Conservation (phyloP, 2,797 vertebrate species). For the Sarcophilus harrisii region DNA sequence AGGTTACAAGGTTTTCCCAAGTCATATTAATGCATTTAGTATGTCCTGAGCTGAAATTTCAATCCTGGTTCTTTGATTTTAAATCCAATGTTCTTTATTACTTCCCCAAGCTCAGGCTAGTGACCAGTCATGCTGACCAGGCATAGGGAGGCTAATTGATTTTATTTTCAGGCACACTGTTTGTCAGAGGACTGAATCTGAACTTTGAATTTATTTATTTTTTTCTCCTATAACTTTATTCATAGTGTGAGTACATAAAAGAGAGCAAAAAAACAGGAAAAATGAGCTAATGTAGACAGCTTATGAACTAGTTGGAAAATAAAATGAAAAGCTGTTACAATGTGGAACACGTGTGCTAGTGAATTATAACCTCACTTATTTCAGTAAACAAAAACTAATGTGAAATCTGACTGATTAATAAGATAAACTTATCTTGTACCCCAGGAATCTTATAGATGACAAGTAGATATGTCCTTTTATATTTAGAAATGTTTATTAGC, state of each 20-base stretch:
- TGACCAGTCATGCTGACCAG: background rate
- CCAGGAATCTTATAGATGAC: background rate
- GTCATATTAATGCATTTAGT: background rate
- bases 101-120: background rate
- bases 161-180: background rate
- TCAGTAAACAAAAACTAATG: fast-evolving
- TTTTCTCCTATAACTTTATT: background rate
- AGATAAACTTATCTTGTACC: background rate
- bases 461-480: background rate
- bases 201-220: background rate
- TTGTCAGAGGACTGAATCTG: background rate
- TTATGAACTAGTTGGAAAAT: background rate
- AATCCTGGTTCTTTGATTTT: background rate
- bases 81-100: background rate
- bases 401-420: background rate
- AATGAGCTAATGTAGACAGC: background rate
- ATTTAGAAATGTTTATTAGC: background rate
- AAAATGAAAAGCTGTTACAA: background rate
- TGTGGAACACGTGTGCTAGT: background rate
- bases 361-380: background rate
- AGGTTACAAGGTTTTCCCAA: background rate
- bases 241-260: background rate
- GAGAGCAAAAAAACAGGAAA: background rate
- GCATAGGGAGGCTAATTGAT: background rate
- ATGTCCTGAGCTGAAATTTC: background rate